Percentiles rank a stretch among this genome's conserved stretches.
phyloP scores from a whole-genome alignment of 1,140 invertebrate genomes.

The Drosophila triauraria region DNA sequence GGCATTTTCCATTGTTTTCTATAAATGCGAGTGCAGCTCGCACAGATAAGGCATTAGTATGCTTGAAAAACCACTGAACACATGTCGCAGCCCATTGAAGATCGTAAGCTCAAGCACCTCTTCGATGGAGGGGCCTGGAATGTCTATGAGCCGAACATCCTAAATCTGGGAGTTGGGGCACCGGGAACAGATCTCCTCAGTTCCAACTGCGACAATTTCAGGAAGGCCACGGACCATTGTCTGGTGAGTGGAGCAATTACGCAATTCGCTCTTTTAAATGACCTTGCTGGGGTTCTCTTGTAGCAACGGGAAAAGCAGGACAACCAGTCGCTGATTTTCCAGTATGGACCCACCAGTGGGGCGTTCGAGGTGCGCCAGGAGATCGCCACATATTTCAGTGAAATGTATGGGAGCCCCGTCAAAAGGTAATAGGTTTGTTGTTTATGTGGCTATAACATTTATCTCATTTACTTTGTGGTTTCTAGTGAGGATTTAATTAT shows the following conservation, averaged over 20 bases:
- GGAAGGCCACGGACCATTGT: conserved; percentile 85
- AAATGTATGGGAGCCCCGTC: conserved; percentile 85
- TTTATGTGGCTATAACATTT: conserved; percentile 3
- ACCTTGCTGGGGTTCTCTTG: conserved; percentile 7
- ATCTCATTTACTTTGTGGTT: conserved; percentile 5
- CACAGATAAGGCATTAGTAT: conserved; percentile 37
- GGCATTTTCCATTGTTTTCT: conserved; percentile 14
- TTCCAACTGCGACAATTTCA: conserved; percentile 85
- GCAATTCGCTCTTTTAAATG: neutral
- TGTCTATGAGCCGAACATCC: conserved; percentile 85
- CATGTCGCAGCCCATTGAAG: conserved; percentile 46
- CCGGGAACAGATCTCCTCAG: conserved; percentile 86
- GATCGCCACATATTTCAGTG: conserved; percentile 86
- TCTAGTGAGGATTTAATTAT: conserved; percentile 87
- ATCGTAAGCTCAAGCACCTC: conserved; percentile 82
- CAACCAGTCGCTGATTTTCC: conserved; percentile 86
- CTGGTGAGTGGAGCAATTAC: conserved; percentile 77
- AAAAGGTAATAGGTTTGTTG: conserved; percentile 63
- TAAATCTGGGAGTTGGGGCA: conserved; percentile 86
- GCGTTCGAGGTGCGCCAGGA: conserved; percentile 86
- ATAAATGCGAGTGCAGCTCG: conserved; percentile 16
- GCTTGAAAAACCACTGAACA: neutral
- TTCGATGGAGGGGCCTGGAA: conserved; percentile 86
- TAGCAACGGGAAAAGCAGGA: conserved; percentile 85
- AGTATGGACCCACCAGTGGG: conserved; percentile 87